A percentile compares a stretch with the other conserved stretches of the same genome.
Evolutionary conservation across 2,113 vertebrate genomes (phyloP).

Genomic region (Pelvicachromis taeniatus): DNA sequence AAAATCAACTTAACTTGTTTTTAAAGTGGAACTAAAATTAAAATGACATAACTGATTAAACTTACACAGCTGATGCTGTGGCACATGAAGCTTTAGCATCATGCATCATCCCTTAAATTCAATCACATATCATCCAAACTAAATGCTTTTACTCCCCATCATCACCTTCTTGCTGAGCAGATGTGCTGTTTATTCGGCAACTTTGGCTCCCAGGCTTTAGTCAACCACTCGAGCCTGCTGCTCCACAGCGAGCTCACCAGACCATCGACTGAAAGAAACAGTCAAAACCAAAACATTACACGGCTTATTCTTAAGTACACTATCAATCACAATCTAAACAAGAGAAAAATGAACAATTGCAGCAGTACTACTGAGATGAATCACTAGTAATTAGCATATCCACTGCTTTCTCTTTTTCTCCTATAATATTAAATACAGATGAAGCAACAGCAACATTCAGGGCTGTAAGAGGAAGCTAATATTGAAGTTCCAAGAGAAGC

Average conservation of each 20-base stretch:
- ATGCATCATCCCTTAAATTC: background rate
- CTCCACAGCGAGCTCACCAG: conserved; percentile 50
- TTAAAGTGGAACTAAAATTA: background rate
- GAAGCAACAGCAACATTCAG: background rate
- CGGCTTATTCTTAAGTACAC: background rate
- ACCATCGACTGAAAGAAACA: conserved; percentile 61
- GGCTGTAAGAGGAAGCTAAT: background rate
- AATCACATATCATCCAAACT: background rate
- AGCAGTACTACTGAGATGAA: background rate
- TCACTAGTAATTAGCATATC: background rate
- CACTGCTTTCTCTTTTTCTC: background rate
- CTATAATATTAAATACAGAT: background rate
- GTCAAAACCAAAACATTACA: background rate
- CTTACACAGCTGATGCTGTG: background rate
- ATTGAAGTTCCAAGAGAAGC: background rate
- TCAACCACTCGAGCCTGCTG: conserved; percentile 30
- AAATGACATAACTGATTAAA: background rate
- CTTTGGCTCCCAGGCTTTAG: conserved; percentile 33
- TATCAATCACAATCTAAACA: background rate
- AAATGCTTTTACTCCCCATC: background rate
- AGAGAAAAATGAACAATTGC: background rate
- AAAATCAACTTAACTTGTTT: background rate
- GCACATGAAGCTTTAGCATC: background rate
- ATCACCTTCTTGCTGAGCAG: conserved; percentile 52
- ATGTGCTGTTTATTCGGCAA: conserved; percentile 30